phyloP scores from a whole-genome alignment of 2,888 invertebrate species.

The Drosophila paracracens region DNA sequence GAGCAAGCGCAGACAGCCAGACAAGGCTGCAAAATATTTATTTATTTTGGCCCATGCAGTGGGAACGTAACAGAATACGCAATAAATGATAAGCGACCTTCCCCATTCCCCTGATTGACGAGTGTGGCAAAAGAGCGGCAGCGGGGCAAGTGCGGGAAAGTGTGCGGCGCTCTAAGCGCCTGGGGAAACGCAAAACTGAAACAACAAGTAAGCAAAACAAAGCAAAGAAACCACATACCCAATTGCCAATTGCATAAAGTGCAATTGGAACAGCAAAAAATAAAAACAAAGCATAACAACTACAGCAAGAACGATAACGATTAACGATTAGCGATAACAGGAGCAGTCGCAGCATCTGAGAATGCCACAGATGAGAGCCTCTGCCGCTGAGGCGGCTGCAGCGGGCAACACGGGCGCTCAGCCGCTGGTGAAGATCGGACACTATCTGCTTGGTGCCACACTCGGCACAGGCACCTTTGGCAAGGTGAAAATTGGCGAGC shows the following conservation, averaged over 20 bases:
- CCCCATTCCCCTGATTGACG: constrained; percentile 14
- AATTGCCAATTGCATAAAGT: constrained; percentile 8
- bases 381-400: constrained; percentile 75
- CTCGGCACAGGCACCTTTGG: constrained; percentile 99
- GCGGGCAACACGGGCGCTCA: constrained; percentile 85
- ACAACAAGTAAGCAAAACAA: not conserved
- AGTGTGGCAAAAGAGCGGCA: not conserved
- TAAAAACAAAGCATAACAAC: constrained; percentile 5
- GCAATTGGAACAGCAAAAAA: not conserved
- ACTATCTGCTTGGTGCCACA: constrained; percentile 95
- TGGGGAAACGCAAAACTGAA: not conserved
- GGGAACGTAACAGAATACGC: constrained; percentile 64
- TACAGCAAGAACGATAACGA: constrained; percentile 4
- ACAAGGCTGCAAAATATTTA: constrained; percentile 4
- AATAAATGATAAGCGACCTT: constrained; percentile 70
- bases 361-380: constrained; percentile 82
- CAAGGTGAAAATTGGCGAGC: constrained; percentile 99
- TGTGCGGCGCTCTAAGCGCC: constrained; percentile 39
- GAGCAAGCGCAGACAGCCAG: not conserved
- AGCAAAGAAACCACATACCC: not conserved
- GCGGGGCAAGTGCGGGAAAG: constrained; percentile 10
- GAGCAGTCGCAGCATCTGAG: constrained; percentile 8
- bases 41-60: constrained; percentile 35
- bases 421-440: constrained; percentile 96
- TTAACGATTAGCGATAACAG: constrained; percentile 13